Base-by-base conservation (phyloP, 1,140 invertebrate species). In the Drosophila ficusphila region DNA sequence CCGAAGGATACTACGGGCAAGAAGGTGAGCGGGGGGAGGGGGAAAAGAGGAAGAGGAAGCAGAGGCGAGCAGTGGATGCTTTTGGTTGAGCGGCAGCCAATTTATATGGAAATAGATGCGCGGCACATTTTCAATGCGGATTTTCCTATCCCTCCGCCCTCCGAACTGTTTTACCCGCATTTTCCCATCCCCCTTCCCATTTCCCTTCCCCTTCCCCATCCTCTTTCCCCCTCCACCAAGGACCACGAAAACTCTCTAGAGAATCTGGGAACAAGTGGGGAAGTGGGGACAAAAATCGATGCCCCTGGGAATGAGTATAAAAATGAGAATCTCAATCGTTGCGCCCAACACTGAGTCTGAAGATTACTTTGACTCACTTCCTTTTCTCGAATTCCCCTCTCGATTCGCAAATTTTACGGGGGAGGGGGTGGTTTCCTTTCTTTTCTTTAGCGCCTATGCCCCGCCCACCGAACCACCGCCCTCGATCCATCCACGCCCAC, bases 81-180 rank as follows among this genome's bases (percentile, higher is more conserved):
- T 68, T 54, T 56, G 48, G 41, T 54, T 68, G 62, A 68, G 62
- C 79, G 79, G 75, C 65, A 79, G 79, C 79, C 79, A 83, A 83
- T 83, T 83, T 83, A 83, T 86, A 83, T 83, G 79, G 79, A 83
- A 83, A 83, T 83, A 86, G 79, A 83, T 83, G 81, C 81, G 79
- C 79, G 79, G 79, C 79, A 70, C 75, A 85, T 79, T 82, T 82
- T 82, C 79, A 78, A 83, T 82, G 69, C 74, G 74, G 61, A 83
- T 78, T 65, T 79, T 67, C 18, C 34, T 62, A 62, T 39, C 27
- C 42, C 57, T 7, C 8, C 27, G 3, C 3, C 39, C 39, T 21
- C n/a, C n/a, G n/a, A n/a, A n/a, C n/a, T n/a, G 21, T 41, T 41
- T 8, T 3, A 8, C 7, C 4, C 52, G 23, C 14, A 0, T 9